Base-by-base conservation (phyloP, 1,140 invertebrate species). In the Leptinotarsa lineolata region DNA sequence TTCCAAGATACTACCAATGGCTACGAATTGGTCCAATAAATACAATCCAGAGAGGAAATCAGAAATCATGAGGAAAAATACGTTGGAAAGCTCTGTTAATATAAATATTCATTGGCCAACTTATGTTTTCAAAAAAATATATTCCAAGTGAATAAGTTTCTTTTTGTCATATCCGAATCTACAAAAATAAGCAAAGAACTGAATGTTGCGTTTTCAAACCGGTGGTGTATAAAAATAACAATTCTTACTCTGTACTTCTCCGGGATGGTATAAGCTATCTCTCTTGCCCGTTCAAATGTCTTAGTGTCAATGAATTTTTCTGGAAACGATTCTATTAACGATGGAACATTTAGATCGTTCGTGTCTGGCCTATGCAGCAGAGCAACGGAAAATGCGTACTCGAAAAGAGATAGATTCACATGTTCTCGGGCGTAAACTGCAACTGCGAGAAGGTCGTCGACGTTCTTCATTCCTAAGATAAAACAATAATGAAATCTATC, bases 281-380 rank as follows among this genome's bases (percentile, higher is more conserved):
- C 54, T 30, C 4, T 2, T 1, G 89, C 90, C 87, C 84, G 92
- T 85, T 78, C 94, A 93, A 68, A 93, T 89, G 72, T 92, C 89
- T 68, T 93, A 92, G 3, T 94, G 87, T 15, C 87, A 87, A 0
- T 4, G 18, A 20, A 61, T 13, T 18, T 18, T 16, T 18, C 59
- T 2, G 92, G 79, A 94, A 93, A 20, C 88, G n/a, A 86, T 79
- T 92, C 90, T 46, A 87, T 85, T 46, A 93, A 87, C 0, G 89
- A 88, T 2, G 92, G 92, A 69, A 94, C 81, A 61, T 79, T 69
- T 6, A 78, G 18, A 72, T 76, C 70, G n/a, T 71, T 67, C 2
- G 79, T 80, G 70, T 80, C 76, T 4, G 16, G 15, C 22, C 76
- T 58, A 54, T 86, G 84, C 21, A 84, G 65, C 15, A 86, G 54